Base-by-base conservation (phyloP, 2,797 vertebrate species). In the Borostomias antarcticus region DNA sequence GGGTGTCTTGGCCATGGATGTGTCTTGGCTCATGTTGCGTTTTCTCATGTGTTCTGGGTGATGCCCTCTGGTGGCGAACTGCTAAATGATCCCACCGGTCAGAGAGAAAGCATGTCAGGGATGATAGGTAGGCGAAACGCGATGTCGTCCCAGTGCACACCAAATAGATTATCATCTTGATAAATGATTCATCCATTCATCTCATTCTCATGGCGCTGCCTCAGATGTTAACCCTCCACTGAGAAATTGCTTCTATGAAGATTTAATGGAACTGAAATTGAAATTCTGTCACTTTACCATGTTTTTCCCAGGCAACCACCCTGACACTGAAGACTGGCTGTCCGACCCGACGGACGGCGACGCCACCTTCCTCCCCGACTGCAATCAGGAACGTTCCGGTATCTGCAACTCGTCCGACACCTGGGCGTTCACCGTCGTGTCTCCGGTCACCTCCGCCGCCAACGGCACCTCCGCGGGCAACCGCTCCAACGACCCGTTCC, bases 301-400 rank as follows among this genome's bases (percentile, higher is more conserved):
- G 37, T 69, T 68, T 72, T 53, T 52, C 9, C 68, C 73, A n/a
- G 21, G 56, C 21, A 3, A 47, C 33, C 62, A 62, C 29, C 56
- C 30, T 1, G 30, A 72, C 71, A 84, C 82, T 21, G 88, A 91
- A 4, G 86, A 87, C 65, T 90, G 88, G 90, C 70, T 71, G 59
- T 78, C 69, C 47, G 66, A 72, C 76, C 65, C 62, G 17, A 70
- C 52, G 13, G 78, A 67, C 53, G 63, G 74, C 0, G 63, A 77
- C 11, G 60, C 58, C 74, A 79, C 83, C 0, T 78, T 79, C 15
- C 91, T 90, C 52, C 92, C 93, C 1, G 93, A 91, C 81, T 95
- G 95, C 77, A 87, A 87, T 30, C 74, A 82, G 51, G 88, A 91
- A 52, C 76, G 23, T 3, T 62, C 89, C 0, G 89, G 86, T 45